phyloP scores from a whole-genome alignment of 1,140 invertebrate genomes.

The Philotrypesis tridentata region DNA sequence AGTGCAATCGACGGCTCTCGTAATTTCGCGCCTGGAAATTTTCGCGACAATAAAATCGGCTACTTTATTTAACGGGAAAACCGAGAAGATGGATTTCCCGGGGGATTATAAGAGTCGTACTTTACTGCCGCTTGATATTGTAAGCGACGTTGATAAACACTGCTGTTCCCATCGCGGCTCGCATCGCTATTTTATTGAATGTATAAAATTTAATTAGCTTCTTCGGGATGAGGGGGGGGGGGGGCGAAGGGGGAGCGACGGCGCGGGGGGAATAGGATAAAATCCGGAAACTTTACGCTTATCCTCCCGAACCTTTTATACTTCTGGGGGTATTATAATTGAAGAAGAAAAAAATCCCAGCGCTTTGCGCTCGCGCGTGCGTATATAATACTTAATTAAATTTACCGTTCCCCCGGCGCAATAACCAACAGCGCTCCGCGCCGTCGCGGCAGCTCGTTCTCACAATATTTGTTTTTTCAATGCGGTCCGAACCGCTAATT shows the following conservation, averaged over 20 bases:
- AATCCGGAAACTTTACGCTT: background rate
- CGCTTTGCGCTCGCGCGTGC: no score
- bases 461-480: background rate
- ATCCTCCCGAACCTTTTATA: background rate
- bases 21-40: background rate
- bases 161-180: background rate
- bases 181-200: background rate
- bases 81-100: background rate
- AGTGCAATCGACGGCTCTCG: background rate
- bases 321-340: background rate
- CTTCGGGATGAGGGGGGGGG: no score
- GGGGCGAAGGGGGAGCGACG: no score
- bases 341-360: background rate
- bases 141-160: background rate
- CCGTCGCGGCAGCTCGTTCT: background rate
- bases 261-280: background rate
- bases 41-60: background rate
- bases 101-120: background rate
- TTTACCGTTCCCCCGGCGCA: background rate
- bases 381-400: background rate
- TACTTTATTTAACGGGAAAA: background rate
- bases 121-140: background rate
- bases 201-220: conserved; percentile 11
- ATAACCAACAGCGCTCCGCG: background rate
- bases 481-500: background rate